Evolutionary conservation across 1,140 invertebrate species (phyloP), one percentile per base, ranked within the genome.

Genomic region (Zophobas morio): DNA sequence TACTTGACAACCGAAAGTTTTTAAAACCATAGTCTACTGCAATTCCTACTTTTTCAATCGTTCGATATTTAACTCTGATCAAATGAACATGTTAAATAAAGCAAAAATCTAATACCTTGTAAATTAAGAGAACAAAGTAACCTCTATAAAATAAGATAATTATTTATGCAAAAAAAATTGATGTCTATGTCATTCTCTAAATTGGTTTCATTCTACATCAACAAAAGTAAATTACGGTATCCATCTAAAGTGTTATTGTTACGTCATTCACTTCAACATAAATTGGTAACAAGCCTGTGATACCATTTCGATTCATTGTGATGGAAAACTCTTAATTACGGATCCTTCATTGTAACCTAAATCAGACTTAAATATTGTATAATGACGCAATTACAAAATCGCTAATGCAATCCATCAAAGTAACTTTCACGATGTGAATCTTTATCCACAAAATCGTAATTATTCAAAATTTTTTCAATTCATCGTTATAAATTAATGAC

Each of bases 401-500:
- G 60, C 60, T 66, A 66, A 66, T 66, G 60, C 60, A 66, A 66
- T 66, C 39, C 39, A 66, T 66, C 60, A 57, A 57, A 53, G 20
- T 2, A 66, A 66, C 60, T 66, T 66, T 66, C 60, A 66, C 60
- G 57, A 42, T 66, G 20, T 42, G 60, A 42, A 66, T 66, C 60
- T 66, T 66, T 40, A 66, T 66, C 42, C 60, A 42, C 60, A 66
- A 66, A 66, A 66, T 66, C 39, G 39, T 42, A 66, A 66, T 66
- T 66, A 66, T 63, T 63, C 35, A 63, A 63, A 34, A 36, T 60
- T 60, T 66, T 66, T 66, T 66, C 60, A 42, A 42, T 66, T 66
- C 60, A 66, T 66, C 39, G 60, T 66, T 66, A 66, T 66, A 47
- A 66, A 66, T 66, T 66, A 66, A 66, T 66, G 60, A 66, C 60